Percentiles rank a stretch among this genome's conserved stretches.
Conservation (phyloP, 53 echinoderm and acorn worm species). For the Holothuria scabra region DNA sequence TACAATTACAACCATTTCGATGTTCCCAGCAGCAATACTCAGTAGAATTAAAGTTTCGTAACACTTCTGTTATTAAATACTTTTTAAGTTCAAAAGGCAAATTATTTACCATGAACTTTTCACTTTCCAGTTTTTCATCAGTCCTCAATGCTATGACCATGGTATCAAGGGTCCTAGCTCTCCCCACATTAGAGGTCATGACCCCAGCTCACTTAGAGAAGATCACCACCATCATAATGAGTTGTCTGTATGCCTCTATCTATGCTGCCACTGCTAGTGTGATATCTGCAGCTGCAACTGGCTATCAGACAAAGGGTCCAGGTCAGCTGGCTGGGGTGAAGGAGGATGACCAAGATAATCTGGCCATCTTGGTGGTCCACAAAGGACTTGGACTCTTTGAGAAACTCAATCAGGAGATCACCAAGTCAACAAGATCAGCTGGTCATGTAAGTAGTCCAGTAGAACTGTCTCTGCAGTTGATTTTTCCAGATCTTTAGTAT, state of each 20-base stretch:
- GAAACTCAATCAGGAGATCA: constrained; percentile 72
- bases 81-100: too few relatives aligned
- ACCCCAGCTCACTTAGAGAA: constrained; percentile 93
- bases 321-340: constrained; percentile 45
- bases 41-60: too few relatives aligned
- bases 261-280: constrained; percentile 82
- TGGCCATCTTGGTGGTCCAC: constrained; percentile 81
- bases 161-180: constrained; percentile 87
- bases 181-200: constrained; percentile 96
- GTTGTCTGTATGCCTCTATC: constrained; percentile 92
- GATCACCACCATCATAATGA: constrained; percentile 91
- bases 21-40: too few relatives aligned
- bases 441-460: constrained; percentile 79
- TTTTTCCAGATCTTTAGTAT: too few relatives aligned
- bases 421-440: constrained; percentile 88
- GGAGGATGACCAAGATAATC: constrained; percentile 89
- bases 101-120: not conserved
- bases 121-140: constrained; percentile 79
- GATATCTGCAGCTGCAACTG: constrained; percentile 52
- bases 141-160: constrained; percentile 97
- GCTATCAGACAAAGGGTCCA: constrained; percentile 42
- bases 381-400: constrained; percentile 93
- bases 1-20: too few relatives aligned
- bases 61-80: too few relatives aligned
- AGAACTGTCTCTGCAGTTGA: not conserved